Evolutionary conservation across 1,140 invertebrate species (phyloP).

Genomic region (Cotesia glomerata): DNA sequence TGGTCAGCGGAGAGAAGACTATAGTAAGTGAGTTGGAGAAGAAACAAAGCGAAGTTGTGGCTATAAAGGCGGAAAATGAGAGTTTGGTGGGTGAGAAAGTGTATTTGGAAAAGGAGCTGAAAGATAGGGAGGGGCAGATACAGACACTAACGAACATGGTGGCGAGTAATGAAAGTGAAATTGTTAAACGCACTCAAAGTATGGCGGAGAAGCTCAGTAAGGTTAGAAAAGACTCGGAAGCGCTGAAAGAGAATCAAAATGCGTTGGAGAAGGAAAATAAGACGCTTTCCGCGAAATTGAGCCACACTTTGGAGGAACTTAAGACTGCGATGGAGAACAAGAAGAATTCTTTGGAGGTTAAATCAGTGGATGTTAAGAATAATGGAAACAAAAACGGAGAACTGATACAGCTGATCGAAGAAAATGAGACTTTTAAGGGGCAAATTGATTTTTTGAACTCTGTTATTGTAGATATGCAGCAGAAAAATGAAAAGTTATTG

Average conservation of each 20-base stretch:
- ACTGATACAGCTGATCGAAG: conserved; percentile 63
- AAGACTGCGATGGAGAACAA: conserved; percentile 52
- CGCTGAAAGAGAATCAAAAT: conserved; percentile 45
- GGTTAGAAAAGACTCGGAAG: conserved; percentile 40
- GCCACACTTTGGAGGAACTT: conserved; percentile 43
- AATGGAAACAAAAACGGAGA: neutral
- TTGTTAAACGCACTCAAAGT: conserved; percentile 44
- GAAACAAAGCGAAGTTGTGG: conserved; percentile 36
- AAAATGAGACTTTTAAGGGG: conserved; percentile 70
- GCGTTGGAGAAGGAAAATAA: conserved; percentile 55
- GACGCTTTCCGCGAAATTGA: conserved; percentile 47
- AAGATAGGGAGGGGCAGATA: conserved; percentile 44
- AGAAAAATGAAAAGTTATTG: conserved; percentile 85
- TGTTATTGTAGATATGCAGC: conserved; percentile 94
- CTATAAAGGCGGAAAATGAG: conserved; percentile 38
- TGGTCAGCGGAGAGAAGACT: conserved; percentile 27
- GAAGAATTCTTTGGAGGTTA: conserved; percentile 52
- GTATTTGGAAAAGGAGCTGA: conserved; percentile 39
- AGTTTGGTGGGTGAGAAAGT: conserved; percentile 35
- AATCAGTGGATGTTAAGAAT: conserved; percentile 8
- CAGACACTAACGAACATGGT: conserved; percentile 35
- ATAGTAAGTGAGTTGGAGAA: conserved; percentile 3
- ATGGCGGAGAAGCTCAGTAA: conserved; percentile 49
- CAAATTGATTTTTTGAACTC: conserved; percentile 94
- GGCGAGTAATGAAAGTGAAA: conserved; percentile 46